Conservation (phyloP, 2,797 vertebrate species). For the Acanthiza pusilla region DNA sequence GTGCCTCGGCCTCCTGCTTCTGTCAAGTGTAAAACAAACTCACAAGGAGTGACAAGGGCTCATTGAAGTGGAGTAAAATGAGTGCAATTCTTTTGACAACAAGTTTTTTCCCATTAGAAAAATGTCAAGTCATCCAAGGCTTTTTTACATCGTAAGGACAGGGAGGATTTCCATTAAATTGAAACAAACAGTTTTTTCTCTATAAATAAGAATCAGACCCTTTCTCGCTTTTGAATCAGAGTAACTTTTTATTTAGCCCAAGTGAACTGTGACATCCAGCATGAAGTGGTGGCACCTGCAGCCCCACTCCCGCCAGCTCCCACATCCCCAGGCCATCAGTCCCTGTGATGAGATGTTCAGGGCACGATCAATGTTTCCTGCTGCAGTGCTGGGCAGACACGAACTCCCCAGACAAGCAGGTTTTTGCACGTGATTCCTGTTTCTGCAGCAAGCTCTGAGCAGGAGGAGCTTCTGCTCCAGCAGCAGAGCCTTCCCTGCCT, state of each 20-base stretch:
- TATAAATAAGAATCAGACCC: neutral
- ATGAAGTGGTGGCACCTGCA: neutral
- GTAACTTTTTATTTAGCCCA: neutral
- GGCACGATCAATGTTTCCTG: neutral
- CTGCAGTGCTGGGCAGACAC: neutral
- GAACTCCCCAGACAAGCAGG: neutral
- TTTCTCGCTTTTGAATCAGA: neutral
- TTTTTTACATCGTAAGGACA: neutral
- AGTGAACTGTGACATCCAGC: neutral
- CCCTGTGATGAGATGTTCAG: neutral
- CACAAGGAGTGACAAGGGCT: neutral
- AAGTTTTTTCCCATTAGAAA: neutral
- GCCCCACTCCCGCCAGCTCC: neutral
- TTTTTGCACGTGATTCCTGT: neutral
- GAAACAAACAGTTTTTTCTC: neutral
- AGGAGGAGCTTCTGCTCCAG: neutral
- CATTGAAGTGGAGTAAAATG: neutral
- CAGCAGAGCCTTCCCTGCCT: neutral
- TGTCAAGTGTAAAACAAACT: neutral
- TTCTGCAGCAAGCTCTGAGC: neutral
- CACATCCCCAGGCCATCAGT: neutral
- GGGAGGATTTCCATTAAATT: neutral
- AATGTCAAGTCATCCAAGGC: neutral
- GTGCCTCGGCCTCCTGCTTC: neutral
- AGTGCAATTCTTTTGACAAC: neutral